phyloP scores from a whole-genome alignment of 2,797 vertebrate species.

The Platalea minor region DNA sequence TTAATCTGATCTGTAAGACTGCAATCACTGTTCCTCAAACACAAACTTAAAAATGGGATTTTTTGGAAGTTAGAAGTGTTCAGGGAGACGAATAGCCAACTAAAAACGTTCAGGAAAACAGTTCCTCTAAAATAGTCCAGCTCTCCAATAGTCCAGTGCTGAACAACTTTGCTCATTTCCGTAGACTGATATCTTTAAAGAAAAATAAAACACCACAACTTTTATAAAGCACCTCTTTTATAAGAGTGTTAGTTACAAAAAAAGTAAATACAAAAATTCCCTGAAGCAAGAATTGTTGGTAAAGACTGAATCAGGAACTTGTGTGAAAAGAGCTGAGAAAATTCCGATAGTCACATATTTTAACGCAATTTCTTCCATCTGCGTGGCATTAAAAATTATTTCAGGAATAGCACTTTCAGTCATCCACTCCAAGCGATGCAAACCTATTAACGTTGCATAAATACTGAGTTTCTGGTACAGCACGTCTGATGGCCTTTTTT shows the following conservation, averaged over 20 bases:
- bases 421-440: slow-evolving; percentile 50
- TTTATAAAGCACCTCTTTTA: neutral
- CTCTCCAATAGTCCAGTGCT: neutral
- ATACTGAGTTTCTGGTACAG: neutral
- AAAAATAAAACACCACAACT: neutral
- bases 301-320: neutral
- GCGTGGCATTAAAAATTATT: neutral
- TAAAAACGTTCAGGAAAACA: neutral
- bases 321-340: neutral
- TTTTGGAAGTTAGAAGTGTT: neutral
- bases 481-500: neutral
- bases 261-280: neutral
- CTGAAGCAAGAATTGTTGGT: neutral
- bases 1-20: neutral
- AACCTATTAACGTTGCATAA: slow-evolving; percentile 58
- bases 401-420: neutral
- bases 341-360: neutral
- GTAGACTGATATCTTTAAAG: neutral
- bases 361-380: neutral
- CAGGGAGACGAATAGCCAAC: neutral
- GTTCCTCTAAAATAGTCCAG: neutral
- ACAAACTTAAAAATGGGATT: neutral
- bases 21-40: neutral
- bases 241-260: neutral
- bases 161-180: neutral